Evolutionary conservation across 2,888 invertebrate genomes (phyloP).

Genomic region (Patella caerulea): DNA sequence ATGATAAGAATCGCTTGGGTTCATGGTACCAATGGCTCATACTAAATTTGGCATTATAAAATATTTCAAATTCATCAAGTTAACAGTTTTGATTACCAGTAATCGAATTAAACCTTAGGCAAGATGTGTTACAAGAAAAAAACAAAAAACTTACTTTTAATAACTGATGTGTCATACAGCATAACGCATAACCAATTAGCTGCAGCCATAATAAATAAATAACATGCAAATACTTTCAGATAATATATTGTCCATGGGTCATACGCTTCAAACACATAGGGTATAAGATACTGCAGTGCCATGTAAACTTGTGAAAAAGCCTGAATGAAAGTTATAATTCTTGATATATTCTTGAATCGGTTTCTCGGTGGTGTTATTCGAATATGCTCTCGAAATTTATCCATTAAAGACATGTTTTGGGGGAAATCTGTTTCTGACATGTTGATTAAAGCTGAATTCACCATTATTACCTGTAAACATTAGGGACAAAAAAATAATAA

Average conservation of each 20-base stretch:
- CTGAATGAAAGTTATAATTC: slow-evolving; percentile 33
- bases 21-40: slow-evolving; percentile 26
- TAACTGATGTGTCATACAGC: slow-evolving; percentile 43
- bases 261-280: slow-evolving; percentile 45
- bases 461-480: too few species aligned
- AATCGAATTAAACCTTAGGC: too few species aligned
- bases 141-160: slow-evolving; percentile 17
- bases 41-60: too few species aligned
- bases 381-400: too few species aligned
- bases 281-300: slow-evolving; percentile 45
- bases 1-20: slow-evolving; percentile 38
- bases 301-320: slow-evolving; percentile 50
- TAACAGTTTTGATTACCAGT: too few species aligned
- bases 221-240: slow-evolving; percentile 47
- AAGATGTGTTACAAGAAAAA: not conserved
- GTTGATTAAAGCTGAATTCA: too few species aligned
- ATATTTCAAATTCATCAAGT: too few species aligned
- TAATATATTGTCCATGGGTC: slow-evolving; percentile 50
- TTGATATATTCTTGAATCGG: too few species aligned
- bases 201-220: slow-evolving; percentile 44
- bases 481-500: too few species aligned
- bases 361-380: too few species aligned
- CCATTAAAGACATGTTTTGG: too few species aligned
- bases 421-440: too few species aligned
- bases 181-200: slow-evolving; percentile 55